Base-by-base conservation (phyloP, 2,113 vertebrate genomes). In the Hemiprocne comata region DNA sequence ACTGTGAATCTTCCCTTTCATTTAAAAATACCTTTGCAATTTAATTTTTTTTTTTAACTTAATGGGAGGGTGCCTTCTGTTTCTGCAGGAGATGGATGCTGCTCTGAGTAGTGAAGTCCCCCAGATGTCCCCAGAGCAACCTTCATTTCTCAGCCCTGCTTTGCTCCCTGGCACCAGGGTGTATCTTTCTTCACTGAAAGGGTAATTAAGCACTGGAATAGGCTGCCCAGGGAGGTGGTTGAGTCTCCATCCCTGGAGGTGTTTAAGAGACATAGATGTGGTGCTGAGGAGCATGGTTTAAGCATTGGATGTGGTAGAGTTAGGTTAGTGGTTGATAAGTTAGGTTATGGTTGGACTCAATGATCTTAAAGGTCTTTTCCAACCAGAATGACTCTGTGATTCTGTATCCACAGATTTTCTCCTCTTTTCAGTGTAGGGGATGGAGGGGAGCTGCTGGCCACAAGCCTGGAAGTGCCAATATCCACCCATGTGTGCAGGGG, bases 111-210 rank as follows among this genome's bases (percentile, higher is more conserved):
- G 69, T 4, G 2, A n/a, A 13, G 26, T 53, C 28, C 24, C 5
- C 8, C 36, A 25, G n/a, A 21, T 42, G 9, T 84, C 67, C 25
- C 12, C 11, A 33, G 61, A 46, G 21, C 29, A 51, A 33, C 8
- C 53, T 70, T 50, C 2, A 1, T 13, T 25, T 19, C 17, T 19
- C 7, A 13, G 29, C 24, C 28, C 60, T 34, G 58, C 48, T 53
- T 50, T 29, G 74, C 42, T 11, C 46, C 13, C 58, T 4, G 0
- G 18, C 7, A 5, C 55, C 3, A 1, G 72, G 33, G 21, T 11
- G 10, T 5, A 13, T 1, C 31, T n/a, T n/a, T n/a, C n/a, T n/a
- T n/a, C n/a, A n/a, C n/a, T 0, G 2, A 42, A 11, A 42, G 40
- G 40, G 40, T 42, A 42, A 42, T 42, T 42, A 42, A 42, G 40